Evolutionary conservation across 2,797 vertebrate genomes (phyloP).

Genomic region (Xerus rutilus): DNA sequence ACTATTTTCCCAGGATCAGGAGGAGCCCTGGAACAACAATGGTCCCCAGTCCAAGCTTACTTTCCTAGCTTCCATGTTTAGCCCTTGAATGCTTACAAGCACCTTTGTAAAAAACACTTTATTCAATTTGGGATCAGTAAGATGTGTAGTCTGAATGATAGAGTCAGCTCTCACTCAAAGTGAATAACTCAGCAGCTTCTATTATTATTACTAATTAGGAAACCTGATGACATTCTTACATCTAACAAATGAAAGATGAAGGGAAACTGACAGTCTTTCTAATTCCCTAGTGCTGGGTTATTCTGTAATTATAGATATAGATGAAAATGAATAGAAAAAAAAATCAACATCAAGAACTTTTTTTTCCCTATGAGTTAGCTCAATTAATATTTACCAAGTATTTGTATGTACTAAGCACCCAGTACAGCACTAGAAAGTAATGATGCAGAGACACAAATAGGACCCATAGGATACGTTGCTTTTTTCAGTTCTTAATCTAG

Average conservation of each 20-base stretch:
- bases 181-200: background rate
- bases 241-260: background rate
- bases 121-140: background rate
- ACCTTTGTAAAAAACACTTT: background rate
- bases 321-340: background rate
- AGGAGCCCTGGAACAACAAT: background rate
- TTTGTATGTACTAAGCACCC: background rate
- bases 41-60: background rate
- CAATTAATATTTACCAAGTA: conserved; percentile 51
- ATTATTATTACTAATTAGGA: background rate
- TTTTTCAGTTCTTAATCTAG: background rate
- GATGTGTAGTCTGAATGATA: background rate
- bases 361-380: background rate
- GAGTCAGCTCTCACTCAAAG: background rate
- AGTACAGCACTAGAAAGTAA: too few species aligned
- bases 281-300: background rate
- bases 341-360: conserved; percentile 9
- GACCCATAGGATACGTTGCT: accelerated
- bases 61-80: background rate
- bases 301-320: background rate
- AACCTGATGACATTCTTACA: background rate
- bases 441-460: background rate
- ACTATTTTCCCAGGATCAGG: background rate
- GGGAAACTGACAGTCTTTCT: background rate
- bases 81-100: background rate